A percentile compares a stretch with the other conserved stretches of the same genome.
These are phyloP conservation scores for Linnaemya vulpina DNA, from an alignment of 2,888 invertebrate genomes.

Conservation along the genomic window DNA sequence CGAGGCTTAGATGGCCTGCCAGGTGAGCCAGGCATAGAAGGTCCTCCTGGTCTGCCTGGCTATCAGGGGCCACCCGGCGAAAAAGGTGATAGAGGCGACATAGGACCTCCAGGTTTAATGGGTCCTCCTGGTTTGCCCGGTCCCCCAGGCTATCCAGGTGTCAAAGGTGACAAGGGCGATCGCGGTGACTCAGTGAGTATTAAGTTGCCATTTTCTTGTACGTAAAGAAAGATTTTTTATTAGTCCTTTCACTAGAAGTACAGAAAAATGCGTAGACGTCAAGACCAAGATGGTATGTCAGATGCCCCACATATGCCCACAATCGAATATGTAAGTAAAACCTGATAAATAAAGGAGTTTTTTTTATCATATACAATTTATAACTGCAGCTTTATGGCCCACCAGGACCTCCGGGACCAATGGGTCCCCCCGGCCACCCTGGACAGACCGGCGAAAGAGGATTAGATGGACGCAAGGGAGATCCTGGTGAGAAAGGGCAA, in stretches of 20 bases:
- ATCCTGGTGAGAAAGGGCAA: slow-evolving; percentile 84
- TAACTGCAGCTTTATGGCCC: slow-evolving; percentile 85
- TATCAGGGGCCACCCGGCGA: slow-evolving; percentile 93
- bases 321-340: slow-evolving; percentile 82
- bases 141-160: slow-evolving; percentile 93
- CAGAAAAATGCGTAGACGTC: slow-evolving; percentile 83
- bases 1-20: slow-evolving; percentile 89
- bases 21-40: slow-evolving; percentile 93
- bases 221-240: slow-evolving; percentile 66
- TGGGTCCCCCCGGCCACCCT: slow-evolving; percentile 88
- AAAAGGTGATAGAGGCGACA: slow-evolving; percentile 91
- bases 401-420: slow-evolving; percentile 85
- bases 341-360: neutral
- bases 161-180: slow-evolving; percentile 95
- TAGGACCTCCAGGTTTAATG: slow-evolving; percentile 96
- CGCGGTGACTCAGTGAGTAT: slow-evolving; percentile 95
- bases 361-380: neutral
- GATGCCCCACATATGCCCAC: slow-evolving; percentile 82
- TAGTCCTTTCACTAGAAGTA: slow-evolving; percentile 80
- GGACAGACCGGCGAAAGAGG: slow-evolving; percentile 85
- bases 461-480: slow-evolving; percentile 91
- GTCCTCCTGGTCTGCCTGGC: slow-evolving; percentile 91
- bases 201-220: slow-evolving; percentile 5
- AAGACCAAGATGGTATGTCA: slow-evolving; percentile 83
- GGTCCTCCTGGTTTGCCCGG: slow-evolving; percentile 94